Conservation (phyloP, 1,140 invertebrate genomes). For the Matsumurasca onukii region DNA sequence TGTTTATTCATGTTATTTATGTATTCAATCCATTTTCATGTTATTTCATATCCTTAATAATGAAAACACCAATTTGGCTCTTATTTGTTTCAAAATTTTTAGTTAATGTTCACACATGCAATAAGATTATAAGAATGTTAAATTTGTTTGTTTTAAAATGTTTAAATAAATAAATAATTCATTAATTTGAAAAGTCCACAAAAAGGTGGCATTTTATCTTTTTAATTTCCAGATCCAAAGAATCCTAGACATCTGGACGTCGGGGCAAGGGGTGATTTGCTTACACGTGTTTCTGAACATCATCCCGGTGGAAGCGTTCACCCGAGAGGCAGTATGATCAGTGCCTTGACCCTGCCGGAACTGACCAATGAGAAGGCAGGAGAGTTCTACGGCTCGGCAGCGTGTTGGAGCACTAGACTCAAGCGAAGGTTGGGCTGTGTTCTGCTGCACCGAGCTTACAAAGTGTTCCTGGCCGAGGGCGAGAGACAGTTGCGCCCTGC, state of each 20-base stretch:
- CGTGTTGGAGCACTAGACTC: conserved; percentile 70
- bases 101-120: too few relatives aligned
- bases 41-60: too few relatives aligned
- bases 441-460: conserved; percentile 80
- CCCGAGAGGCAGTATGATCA: conserved; percentile 93
- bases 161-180: too few relatives aligned
- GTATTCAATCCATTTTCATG: too few relatives aligned
- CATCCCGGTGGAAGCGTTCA: conserved; percentile 88
- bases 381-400: conserved; percentile 77
- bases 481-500: conserved; percentile 72
- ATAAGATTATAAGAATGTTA: too few relatives aligned
- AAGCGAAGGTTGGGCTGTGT: conserved; percentile 74
- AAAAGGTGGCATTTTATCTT: too few relatives aligned
- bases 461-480: conserved; percentile 84
- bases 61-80: too few relatives aligned
- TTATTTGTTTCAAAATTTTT: too few relatives aligned
- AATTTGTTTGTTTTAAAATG: too few relatives aligned
- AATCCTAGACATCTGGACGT: conserved; percentile 87
- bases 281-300: conserved; percentile 90
- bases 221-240: conserved; percentile 72
- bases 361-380: conserved; percentile 82
- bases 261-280: conserved; percentile 81
- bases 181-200: too few relatives aligned
- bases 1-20: too few relatives aligned
- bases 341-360: conserved; percentile 73